These are phyloP conservation scores for Pipra filicauda DNA, from an alignment of 2,113 vertebrate genomes.

Conservation along the genomic window DNA sequence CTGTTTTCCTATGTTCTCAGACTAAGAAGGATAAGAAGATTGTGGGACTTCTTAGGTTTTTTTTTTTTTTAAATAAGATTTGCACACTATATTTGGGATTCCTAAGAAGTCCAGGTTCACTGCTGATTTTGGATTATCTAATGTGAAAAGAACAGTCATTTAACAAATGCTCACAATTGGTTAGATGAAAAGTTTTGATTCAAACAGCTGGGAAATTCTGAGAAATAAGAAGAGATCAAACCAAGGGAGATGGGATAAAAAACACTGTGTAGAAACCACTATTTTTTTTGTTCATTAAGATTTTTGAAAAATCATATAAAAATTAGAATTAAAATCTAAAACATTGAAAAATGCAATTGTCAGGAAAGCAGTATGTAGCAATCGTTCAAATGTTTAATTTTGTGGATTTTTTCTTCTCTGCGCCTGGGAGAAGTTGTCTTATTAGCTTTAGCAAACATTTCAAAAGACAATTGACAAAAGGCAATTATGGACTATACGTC, in stretches of 20 bases:
- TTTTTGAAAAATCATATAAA: background rate
- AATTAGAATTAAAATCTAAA: background rate
- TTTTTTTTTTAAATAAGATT: background rate
- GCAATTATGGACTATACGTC: background rate
- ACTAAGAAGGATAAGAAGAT: background rate
- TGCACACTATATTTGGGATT: background rate
- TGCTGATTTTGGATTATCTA: background rate
- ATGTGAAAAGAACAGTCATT: background rate
- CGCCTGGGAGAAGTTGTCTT: background rate
- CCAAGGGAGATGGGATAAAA: background rate
- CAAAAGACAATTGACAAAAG: background rate
- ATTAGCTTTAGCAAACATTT: background rate
- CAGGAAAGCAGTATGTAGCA: background rate
- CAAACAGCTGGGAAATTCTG: background rate
- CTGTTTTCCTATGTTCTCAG: background rate
- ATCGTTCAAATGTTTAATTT: background rate
- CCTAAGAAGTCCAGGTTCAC: background rate
- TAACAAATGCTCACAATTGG: background rate
- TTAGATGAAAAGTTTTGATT: background rate
- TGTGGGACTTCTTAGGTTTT: background rate
- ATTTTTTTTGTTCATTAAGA: background rate
- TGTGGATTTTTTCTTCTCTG: background rate
- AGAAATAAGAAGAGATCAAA: background rate
- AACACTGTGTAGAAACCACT: background rate
- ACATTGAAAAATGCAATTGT: background rate